Percentiles rank a stretch among this genome's conserved stretches.
These are phyloP conservation scores for Abrostola triplasia DNA, from an alignment of 2,888 invertebrate genomes.

Conservation along the genomic window DNA sequence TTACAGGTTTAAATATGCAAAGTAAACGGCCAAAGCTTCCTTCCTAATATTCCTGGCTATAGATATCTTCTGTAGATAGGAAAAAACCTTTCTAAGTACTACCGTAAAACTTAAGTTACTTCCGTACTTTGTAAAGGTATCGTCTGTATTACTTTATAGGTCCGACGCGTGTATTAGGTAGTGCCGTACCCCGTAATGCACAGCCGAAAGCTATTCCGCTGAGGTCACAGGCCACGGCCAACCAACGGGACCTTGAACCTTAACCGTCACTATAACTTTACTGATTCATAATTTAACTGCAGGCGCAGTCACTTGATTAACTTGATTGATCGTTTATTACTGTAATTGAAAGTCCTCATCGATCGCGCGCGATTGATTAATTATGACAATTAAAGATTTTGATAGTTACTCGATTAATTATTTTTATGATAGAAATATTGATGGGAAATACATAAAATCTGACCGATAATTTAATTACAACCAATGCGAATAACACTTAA, in stretches of 20 bases:
- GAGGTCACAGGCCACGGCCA: conserved; percentile 50
- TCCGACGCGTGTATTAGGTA: conserved; percentile 34
- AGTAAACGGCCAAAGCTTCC: conserved; percentile 1
- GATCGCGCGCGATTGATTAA: conserved; percentile 28
- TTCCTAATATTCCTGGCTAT: not conserved
- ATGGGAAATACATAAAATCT: no score
- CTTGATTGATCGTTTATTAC: conserved; percentile 46
- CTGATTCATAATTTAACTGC: conserved; percentile 54
- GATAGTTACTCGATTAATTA: conserved; percentile 27
- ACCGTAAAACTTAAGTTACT: no score
- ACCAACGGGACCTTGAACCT: conserved; percentile 61
- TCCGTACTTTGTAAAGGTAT: no score
- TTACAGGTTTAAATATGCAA: not conserved
- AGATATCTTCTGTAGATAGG: no score
- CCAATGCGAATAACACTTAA: not conserved
- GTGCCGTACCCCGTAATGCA: conserved; percentile 42
- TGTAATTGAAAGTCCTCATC: conserved; percentile 40
- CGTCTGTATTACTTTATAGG: no score
- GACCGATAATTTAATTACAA: no score
- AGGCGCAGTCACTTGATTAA: conserved; percentile 33
- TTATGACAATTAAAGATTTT: conserved; percentile 24
- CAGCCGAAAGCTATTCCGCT: conserved; percentile 47
- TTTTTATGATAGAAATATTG: not conserved
- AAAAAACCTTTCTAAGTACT: no score
- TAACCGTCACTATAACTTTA: conserved; percentile 49